Percentiles rank a stretch among this genome's conserved stretches.
phyloP scores from a whole-genome alignment of 1,140 invertebrate species.

The Chelonus insularis region DNA sequence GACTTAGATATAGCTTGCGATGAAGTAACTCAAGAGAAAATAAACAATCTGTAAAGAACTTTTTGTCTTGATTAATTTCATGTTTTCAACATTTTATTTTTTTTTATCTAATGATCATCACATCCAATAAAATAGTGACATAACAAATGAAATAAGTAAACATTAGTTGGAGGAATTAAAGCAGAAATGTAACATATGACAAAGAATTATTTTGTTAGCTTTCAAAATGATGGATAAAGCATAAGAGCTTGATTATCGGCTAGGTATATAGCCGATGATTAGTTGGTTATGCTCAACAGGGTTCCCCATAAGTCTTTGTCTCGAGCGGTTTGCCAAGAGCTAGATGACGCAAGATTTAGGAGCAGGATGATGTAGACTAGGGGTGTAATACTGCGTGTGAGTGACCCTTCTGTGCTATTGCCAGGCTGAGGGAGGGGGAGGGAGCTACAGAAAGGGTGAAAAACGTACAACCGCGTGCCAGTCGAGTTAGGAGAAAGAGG shows the following conservation, averaged over 20 bases:
- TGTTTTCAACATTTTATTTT: no score
- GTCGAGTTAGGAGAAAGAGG: constrained; percentile 28
- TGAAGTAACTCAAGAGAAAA: no score
- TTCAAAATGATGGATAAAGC: no score
- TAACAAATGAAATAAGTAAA: no score
- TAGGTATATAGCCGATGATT: neutral
- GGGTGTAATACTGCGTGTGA: constrained; percentile 15
- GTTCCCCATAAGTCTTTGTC: constrained; percentile 1
- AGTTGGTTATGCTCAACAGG: neutral
- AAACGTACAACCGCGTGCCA: constrained; percentile 32
- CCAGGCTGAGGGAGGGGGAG: constrained; percentile 8
- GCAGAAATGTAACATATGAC: no score
- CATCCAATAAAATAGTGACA: no score
- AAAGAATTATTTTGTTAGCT: no score
- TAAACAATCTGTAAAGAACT: no score
- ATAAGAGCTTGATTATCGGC: neutral
- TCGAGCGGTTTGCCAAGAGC: neutral
- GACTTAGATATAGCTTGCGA: neutral
- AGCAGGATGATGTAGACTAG: neutral
- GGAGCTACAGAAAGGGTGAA: constrained; percentile 18
- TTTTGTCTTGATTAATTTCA: no score
- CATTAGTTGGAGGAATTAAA: no score
- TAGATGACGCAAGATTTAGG: constrained; percentile 20
- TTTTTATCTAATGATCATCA: no score
- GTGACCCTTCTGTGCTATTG: constrained; percentile 25